Evolutionary conservation across 2,888 invertebrate genomes (phyloP).

Genomic region (Limnephilus auricula): DNA sequence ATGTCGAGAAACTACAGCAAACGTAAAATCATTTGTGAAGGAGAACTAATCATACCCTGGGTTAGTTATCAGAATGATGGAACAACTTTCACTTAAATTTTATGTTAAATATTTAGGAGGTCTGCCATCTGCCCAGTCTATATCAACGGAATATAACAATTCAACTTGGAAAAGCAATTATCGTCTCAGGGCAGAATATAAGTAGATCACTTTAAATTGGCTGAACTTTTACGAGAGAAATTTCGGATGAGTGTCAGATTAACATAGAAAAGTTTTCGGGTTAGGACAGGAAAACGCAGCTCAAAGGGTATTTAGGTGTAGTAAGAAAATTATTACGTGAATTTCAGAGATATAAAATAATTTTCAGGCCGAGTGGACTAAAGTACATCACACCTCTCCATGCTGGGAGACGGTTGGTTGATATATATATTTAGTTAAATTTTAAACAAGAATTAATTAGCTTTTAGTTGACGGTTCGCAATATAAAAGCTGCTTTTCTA

Average conservation of each 20-base stretch:
- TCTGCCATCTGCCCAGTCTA: not conserved
- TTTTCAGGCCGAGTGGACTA: not conserved
- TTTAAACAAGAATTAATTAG: not conserved
- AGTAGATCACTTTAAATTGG: constrained; percentile 29
- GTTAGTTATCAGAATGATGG: too few species aligned
- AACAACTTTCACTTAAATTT: too few species aligned
- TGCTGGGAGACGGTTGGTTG: too few species aligned
- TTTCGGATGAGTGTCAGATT: constrained; percentile 47
- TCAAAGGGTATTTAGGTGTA: not conserved
- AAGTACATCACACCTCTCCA: too few species aligned
- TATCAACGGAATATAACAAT: not conserved
- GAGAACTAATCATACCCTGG: too few species aligned
- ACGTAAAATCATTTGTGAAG: too few species aligned
- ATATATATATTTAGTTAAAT: too few species aligned
- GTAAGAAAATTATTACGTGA: constrained; percentile 10
- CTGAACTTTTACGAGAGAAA: constrained; percentile 10
- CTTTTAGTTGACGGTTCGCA: not conserved
- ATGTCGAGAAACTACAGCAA: not conserved
- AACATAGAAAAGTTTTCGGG: constrained; percentile 39
- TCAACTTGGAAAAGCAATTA: constrained; percentile 42
- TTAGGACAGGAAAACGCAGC: constrained; percentile 2
- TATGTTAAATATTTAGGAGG: not conserved
- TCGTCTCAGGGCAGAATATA: constrained; percentile 1
- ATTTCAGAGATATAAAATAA: constrained; percentile 7
- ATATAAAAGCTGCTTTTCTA: not conserved